Percentiles rank a stretch among this genome's conserved stretches.
Evolutionary conservation across 2,888 invertebrate species (phyloP).

Genomic region (Dexiosoma caninum): DNA sequence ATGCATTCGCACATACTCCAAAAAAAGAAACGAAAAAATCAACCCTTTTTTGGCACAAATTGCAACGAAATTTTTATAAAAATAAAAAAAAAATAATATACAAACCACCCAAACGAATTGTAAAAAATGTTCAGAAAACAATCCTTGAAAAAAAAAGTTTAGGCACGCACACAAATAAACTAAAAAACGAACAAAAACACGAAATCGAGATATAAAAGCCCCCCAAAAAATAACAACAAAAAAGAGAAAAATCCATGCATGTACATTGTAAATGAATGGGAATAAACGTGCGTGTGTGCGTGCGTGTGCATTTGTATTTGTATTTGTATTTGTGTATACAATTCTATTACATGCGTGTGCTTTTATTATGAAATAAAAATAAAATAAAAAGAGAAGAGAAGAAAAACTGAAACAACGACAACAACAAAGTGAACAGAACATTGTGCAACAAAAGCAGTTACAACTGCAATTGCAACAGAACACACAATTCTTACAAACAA

Average conservation of each 20-base stretch:
- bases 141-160: constrained; percentile 16
- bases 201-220: constrained; percentile 45
- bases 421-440: constrained; percentile 36
- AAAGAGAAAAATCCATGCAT: neutral
- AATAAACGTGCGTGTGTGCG: neutral
- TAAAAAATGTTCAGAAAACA: constrained; percentile 16
- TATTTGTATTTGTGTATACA: constrained; percentile 27
- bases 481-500: constrained; percentile 26
- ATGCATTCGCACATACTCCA: constrained; percentile 57
- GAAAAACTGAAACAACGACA: constrained; percentile 21
- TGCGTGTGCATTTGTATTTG: neutral
- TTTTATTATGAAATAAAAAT: constrained; percentile 65
- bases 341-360: constrained; percentile 66
- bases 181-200: constrained; percentile 46
- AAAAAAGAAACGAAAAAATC: constrained; percentile 66
- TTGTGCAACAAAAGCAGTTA: constrained; percentile 54
- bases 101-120: constrained; percentile 28
- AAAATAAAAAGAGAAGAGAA: neutral
- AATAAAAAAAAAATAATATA: constrained; percentile 65
- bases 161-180: constrained; percentile 58
- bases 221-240: constrained; percentile 57
- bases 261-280: neutral
- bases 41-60: constrained; percentile 73
- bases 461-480: constrained; percentile 58
- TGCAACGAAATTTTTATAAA: constrained; percentile 73